Conservation (phyloP, 2,797 vertebrate species). For the Syncerus caffer region DNA sequence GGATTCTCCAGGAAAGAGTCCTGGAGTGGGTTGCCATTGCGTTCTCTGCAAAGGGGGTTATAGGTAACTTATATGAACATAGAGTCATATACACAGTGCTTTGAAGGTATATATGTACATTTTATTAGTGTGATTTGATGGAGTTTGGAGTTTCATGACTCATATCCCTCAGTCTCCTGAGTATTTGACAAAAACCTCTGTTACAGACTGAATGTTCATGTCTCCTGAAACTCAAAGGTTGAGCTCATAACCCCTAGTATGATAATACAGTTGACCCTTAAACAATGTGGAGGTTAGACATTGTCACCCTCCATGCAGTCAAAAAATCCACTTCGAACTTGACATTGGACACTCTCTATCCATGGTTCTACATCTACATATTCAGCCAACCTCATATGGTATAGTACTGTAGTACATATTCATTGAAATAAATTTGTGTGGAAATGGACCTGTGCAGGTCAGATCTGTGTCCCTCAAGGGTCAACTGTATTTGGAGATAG, state of each 20-base stretch:
- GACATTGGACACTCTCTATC: neutral
- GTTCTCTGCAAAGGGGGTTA: neutral
- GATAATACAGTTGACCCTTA: neutral
- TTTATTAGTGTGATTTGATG: neutral
- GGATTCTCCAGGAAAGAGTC: too few relatives aligned
- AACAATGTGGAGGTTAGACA: neutral
- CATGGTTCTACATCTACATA: neutral
- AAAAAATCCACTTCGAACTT: neutral
- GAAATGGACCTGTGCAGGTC: neutral
- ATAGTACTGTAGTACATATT: neutral
- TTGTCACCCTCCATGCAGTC: neutral
- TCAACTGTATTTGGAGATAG: neutral
- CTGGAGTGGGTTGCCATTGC: too few relatives aligned
- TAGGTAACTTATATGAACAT: neutral
- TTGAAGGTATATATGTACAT: neutral
- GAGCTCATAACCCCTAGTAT: neutral
- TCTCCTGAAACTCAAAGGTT: neutral
- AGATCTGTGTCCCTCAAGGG: neutral
- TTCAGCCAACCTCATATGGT: neutral
- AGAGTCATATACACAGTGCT: neutral
- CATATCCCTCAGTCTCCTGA: neutral
- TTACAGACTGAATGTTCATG: neutral
- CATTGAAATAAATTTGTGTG: neutral
- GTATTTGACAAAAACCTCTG: conserved; percentile 1
- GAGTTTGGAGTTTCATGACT: neutral